Evolutionary conservation across 2,888 invertebrate genomes (phyloP), one percentile per base, ranked within the genome.

Genomic region (Creontiades dilutus): DNA sequence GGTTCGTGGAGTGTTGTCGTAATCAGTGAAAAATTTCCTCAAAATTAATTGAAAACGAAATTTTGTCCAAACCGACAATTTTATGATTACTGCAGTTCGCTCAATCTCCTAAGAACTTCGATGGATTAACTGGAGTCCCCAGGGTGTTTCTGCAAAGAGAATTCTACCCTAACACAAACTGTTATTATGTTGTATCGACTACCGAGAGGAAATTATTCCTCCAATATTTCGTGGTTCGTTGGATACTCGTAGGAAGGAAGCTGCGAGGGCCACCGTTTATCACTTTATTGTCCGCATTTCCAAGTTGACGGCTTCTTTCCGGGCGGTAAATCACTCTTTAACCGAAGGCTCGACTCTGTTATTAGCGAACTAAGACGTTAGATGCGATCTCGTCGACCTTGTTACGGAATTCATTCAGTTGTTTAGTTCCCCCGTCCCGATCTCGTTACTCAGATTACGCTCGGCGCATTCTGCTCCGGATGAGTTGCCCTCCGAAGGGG

Each of bases 341-440:
- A 47, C 76, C 16, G 9, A 19, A 46, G 37, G n/a, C 13, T 47
- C 16, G 46, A 78, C 78, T 37, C 37, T 9, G 16, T 78, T 78
- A 78, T 78, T 19, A 47, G 78, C 68, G 19, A 68, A 68, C 23
- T 37, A 23, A 68, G 78, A 78, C 46, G 78, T 78, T 19, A 47
- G 78, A 78, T 78, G 37, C 37, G 46, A 78, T 78, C 78, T 46
- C 68, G n/a, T 46, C 78, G 78, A 78, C 78, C 78, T 78, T 78
- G 78, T 78, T 78, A 78, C 46, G 78, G 78, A 78, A 78, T 47
- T 78, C 78, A 78, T 78, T 78, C 78, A 78, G 78, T 78, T 47
- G 78, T 78, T 19, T 16, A 47, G 47, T 47, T 68, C 68, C 68
- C 23, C 23, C 68, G 46, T 47, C 46, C 78, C 19, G 78, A 78